Base-by-base conservation (phyloP, 92 coral and sea anemone genomes). In the Phenganax subtilis region DNA sequence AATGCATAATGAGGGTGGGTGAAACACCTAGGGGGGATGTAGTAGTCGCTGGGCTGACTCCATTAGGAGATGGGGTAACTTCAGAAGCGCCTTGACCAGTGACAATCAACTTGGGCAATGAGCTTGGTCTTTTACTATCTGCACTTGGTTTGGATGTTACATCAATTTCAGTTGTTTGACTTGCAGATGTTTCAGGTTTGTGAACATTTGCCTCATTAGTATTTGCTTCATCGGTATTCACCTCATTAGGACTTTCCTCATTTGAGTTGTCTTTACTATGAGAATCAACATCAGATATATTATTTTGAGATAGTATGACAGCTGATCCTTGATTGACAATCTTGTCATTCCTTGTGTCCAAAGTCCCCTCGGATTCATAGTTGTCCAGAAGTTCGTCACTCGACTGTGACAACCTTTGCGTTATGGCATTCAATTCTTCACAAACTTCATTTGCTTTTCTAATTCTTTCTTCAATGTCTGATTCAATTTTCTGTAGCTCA, bases 371-470 rank as follows among this genome's bases (percentile, higher is more conserved):
- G 9, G 31, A 6, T 15, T 66, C 73, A 51, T 25, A 4, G 57
- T 69, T 64, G 10, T 52, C 76, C 27, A 70, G 54, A 51, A 79
- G 54, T 29, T 57, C 77, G 54, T 72, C 83, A 55, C 76, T 56
- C 10, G 77, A 51, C 15, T 52, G 29, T 6, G 72, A 83, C 44
- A 61, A 10, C 30, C 77, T 69, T 66, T 65, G 54, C 30, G 37
- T 65, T 29, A 63, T 25, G 44, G 57, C 69, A 16, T 66, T 25
- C 14, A 67, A 15, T 77, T 62, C 87, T 53, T 68, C 81, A 75
- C 84, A 67, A 64, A 71, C 84, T 54, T 82, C 54, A 37, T 61
- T 37, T 28, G 78, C 81, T 55, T 72, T 70, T 58, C 81, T 53
- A 6, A 77, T 77, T 31, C 82, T 71, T 66, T 77, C 82, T 61